Conservation (phyloP, 2,888 invertebrate genomes). For the Autographa gamma region DNA sequence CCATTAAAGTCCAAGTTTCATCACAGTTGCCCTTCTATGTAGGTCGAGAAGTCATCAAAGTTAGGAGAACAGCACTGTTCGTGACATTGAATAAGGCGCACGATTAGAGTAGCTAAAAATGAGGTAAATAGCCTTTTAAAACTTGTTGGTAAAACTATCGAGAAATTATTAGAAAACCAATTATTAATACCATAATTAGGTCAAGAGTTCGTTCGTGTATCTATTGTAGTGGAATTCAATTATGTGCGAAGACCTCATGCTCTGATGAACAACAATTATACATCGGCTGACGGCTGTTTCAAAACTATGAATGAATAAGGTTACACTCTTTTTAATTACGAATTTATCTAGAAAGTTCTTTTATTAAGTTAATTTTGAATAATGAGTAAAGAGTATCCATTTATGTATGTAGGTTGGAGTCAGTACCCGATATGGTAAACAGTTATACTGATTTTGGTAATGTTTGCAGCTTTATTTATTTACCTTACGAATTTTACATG, state of each 20-base stretch:
- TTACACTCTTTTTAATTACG: constrained; percentile 14
- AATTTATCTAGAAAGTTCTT: constrained; percentile 19
- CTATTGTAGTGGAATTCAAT: constrained; percentile 11
- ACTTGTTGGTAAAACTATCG: neutral
- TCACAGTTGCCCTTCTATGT: too few species aligned
- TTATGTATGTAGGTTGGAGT: neutral
- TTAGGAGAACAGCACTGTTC: too few species aligned
- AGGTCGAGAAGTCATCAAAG: too few species aligned
- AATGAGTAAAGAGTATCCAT: neutral
- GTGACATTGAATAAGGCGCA: neutral
- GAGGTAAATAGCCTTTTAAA: neutral
- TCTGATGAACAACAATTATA: constrained; percentile 22
- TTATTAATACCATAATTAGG: constrained; percentile 15
- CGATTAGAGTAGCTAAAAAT: neutral
- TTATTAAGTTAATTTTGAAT: neutral
- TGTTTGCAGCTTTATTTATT: neutral
- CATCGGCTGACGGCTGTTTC: constrained; percentile 17
- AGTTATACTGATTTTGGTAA: neutral
- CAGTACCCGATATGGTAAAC: neutral
- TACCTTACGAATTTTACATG: neutral
- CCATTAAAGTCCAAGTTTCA: too few species aligned
- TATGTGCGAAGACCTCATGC: constrained; percentile 19
- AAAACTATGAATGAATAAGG: constrained; percentile 25
- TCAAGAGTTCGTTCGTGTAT: constrained; percentile 10
- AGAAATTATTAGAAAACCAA: constrained; percentile 10